These are phyloP conservation scores for Nothocercus julius DNA, from an alignment of 2,113 vertebrate genomes.

Conservation along the genomic window DNA sequence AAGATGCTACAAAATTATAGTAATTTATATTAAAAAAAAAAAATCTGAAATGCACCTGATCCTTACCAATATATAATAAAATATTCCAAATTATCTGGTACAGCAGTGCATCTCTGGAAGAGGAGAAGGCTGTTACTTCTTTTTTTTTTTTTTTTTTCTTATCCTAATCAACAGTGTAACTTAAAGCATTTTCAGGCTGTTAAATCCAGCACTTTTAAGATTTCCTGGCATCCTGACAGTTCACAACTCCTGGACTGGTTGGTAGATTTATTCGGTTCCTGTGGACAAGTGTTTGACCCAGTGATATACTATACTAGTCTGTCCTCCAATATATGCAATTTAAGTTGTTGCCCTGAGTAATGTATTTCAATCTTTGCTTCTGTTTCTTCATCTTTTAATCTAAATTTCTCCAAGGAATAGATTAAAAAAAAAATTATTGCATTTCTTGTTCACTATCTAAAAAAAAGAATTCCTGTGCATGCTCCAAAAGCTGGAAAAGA, in stretches of 20 bases:
- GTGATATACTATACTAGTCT: background rate
- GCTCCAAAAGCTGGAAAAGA: constrained; percentile 14
- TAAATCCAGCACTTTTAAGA: background rate
- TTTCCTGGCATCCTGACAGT: background rate
- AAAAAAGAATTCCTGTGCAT: background rate
- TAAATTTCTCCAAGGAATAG: background rate
- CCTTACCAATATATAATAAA: background rate
- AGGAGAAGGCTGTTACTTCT: background rate
- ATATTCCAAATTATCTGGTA: background rate
- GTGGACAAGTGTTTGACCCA: background rate
- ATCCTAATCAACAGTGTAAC: background rate
- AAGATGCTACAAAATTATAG: background rate
- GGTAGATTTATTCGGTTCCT: background rate
- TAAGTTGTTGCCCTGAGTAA: background rate
- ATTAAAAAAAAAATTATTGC: background rate
- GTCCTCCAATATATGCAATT: background rate
- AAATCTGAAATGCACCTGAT: background rate
- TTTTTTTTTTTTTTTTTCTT: background rate
- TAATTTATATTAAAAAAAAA: background rate
- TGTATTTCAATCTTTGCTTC: background rate
- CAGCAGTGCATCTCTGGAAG: background rate
- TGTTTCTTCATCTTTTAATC: background rate
- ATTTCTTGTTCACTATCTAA: background rate
- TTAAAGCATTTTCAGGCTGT: background rate
- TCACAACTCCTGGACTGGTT: background rate